Evolutionary conservation across 2,888 invertebrate species (phyloP), one percentile per base, ranked within the genome.

Genomic region (Heliconius ethilla): DNA sequence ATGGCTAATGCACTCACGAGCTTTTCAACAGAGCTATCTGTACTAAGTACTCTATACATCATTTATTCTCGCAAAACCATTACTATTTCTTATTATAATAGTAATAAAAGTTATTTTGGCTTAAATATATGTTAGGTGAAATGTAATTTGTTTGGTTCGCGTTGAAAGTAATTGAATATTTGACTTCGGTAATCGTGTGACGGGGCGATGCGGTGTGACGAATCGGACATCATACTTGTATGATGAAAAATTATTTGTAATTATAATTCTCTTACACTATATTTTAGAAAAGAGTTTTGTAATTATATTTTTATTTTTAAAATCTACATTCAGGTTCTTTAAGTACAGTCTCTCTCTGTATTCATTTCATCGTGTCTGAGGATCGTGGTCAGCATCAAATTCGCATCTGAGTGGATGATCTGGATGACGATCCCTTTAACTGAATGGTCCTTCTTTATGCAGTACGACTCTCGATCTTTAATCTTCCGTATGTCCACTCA

Each of bases 1-100:
- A 93, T 87, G 85, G 90, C 92, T 93, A 93, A 93, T 93, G 89
- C 85, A 92, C 92, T 93, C 93, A 91, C 92, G 91, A 91, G 91
- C 91, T 89, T 92, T 92, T 92, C 92, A 93, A 90, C 92, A 89
- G 87, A 91, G 90, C 91, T 91, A 93, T 92, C 90, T 88, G 87
- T 90, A 91, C 92, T 92, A 92, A 92, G 93, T 93, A 93, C 93
- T 88, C 82, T 40, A 25, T n/a, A 3, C 62, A 65, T 25, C 73
- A 75, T 75, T 59, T 83, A 83, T 51, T 11, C 0, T 62, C 66
- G n/a, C 6, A 70, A 72, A 77, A 55, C 27, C 7, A 65, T 27
- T 81, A 55, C 76, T 75, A 85, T 27, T 55, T 37, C 70, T 69
- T 78, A 72, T 45, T 1, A 0, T 11, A 2, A 73, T 78, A 40